Evolutionary conservation across 1,140 invertebrate species (phyloP), one percentile per base, ranked within the genome.

Genomic region (Probaryconus sp.): DNA sequence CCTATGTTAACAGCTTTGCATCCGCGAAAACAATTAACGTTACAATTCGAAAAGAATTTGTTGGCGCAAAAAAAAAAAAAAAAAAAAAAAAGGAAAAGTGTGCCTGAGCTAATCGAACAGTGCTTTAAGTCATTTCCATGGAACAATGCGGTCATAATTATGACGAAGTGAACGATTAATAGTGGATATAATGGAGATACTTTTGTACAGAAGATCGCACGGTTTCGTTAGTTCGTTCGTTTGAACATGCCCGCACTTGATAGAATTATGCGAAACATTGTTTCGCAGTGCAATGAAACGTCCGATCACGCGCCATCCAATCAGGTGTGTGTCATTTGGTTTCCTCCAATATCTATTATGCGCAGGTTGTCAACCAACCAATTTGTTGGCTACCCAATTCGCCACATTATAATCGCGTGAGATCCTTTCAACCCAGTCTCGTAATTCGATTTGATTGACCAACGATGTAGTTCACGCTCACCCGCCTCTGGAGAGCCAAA

Each of bases 311-410:
- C 47, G 17, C 28, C 38, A 37, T 63, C 50, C 61, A 74, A 68
- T 74, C 63, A 68, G 42, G 63, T 38, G 42, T 56, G 50, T 58
- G 56, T 74, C 70, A 63, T 55, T 63, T 68, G 42, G 63, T 67
- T 67, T 67, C 56, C 48, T 63, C 63, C 55, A 50, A 48, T 67
- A 58, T 63, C 70, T 68, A 68, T 74, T 74, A 74, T 74, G 63
- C 50, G 38, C 47, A 10, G n/a, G 61, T 73, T 73, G 70, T 73
- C 55, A 72, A 64, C 60, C 60, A 65, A 60, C 45, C 69, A 61
- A 73, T 65, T 67, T 67, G 55, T 67, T 61, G 63, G 55, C 43
- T 56, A 42, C 51, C 43, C 38, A 43, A 65, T 72, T 53, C 47
- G 43, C 53, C 69, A 50, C 69, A 72, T 72, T 63, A 63, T 71